Evolutionary conservation across 2,797 vertebrate genomes (phyloP).

Genomic region (Zalophus californianus): DNA sequence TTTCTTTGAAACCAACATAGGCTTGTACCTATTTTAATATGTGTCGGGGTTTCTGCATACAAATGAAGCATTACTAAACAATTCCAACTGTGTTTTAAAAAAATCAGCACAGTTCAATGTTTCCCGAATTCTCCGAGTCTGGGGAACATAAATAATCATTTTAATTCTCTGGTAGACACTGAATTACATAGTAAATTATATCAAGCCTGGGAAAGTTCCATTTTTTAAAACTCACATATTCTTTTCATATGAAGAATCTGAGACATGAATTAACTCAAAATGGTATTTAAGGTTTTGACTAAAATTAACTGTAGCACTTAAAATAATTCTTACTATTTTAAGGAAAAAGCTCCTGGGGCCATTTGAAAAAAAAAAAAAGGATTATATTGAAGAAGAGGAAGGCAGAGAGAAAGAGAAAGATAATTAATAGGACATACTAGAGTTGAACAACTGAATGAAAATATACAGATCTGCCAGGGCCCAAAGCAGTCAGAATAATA

Average conservation of each 20-base stretch:
- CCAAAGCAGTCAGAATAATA: slow-evolving; percentile 67
- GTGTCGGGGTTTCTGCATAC: slow-evolving; percentile 53
- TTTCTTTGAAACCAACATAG: slow-evolving; percentile 64
- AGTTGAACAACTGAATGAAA: slow-evolving; percentile 71
- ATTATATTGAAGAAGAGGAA: slow-evolving; percentile 64
- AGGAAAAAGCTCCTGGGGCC: slow-evolving; percentile 55
- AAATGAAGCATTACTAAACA: slow-evolving; percentile 69
- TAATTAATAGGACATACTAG: slow-evolving; percentile 72
- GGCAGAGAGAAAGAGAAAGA: slow-evolving; percentile 58
- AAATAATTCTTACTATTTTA: slow-evolving; percentile 78
- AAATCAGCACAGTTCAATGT: slow-evolving; percentile 72
- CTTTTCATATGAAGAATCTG: slow-evolving; percentile 69
- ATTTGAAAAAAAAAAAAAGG: not conserved
- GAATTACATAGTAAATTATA: slow-evolving; percentile 76
- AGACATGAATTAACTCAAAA: slow-evolving; percentile 75
- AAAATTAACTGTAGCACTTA: slow-evolving; percentile 77
- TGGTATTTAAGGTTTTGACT: slow-evolving; percentile 75
- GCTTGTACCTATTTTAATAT: slow-evolving; percentile 65
- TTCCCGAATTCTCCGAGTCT: slow-evolving; percentile 72
- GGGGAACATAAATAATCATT: slow-evolving; percentile 79
- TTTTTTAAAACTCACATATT: slow-evolving; percentile 50
- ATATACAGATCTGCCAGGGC: slow-evolving; percentile 70
- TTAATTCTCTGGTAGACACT: slow-evolving; percentile 75
- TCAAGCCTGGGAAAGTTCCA: slow-evolving; percentile 61
- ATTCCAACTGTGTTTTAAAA: slow-evolving; percentile 68